Base-by-base conservation (phyloP, 2,113 vertebrate genomes). In the Ptychochromis oligacanthus region DNA sequence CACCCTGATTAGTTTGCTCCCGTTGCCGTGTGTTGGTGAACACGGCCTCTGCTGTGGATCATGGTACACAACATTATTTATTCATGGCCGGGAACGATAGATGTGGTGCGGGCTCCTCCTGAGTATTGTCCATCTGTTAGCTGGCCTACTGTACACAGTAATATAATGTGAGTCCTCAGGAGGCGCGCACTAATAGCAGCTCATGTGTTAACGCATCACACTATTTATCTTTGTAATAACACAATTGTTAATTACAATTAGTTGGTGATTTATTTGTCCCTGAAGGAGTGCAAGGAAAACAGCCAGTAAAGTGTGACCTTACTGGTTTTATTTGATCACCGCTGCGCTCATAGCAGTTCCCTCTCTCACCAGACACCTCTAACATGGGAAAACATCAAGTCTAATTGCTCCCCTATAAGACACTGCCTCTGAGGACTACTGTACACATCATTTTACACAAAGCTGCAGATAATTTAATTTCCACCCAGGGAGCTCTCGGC, bases 381-480 rank as follows among this genome's bases (percentile, higher is more conserved):
- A 89, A 91, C 93, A 89, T 89, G 94, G 93, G 93, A 94, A 89
- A 90, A 91, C 77, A 92, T 89, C 70, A 56, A 77, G 85, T 91
- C 90, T 94, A 94, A 94, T 94, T 94, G 93, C 89, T 91, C 86
- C n/a, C 94, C 88, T 93, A 87, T 88, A 92, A 91, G 90, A 89
- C 82, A 91, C 86, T 80, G 67, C 89, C 95, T 94, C 94, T 10
- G 65, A 93, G 91, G 94, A 91, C 60, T 79, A 76, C 83, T 75
- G 67, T 92, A 81, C 91, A 92, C 87, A 90, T 90, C 64, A 87
- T 91, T 94, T 94, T 93, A 94, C 82, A 92, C 90, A 86, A 89
- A 92, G 91, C 88, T 89, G 86, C 76, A 87, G 90, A 91, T 95
- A 90, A 95, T 95, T 95, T 91, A 91, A 95, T 95, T 92, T 92